Percentiles rank a stretch among this genome's conserved stretches.
Evolutionary conservation across 2,797 vertebrate genomes (phyloP).

Genomic region (Chrysocyon brachyurus): DNA sequence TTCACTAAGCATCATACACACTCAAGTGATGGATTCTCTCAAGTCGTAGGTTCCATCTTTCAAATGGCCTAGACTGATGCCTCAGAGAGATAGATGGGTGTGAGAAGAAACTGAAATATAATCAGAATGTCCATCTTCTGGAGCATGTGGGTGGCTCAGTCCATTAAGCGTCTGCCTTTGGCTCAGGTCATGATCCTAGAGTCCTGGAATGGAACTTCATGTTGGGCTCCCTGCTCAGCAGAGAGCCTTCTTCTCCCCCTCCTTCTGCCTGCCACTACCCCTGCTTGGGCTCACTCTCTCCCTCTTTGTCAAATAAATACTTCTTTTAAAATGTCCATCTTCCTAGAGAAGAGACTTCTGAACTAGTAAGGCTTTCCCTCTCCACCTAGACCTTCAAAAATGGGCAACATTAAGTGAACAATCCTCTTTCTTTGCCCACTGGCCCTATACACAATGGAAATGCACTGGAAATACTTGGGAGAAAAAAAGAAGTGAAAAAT

Average conservation of each 20-base stretch:
- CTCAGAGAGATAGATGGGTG: background rate
- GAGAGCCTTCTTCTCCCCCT: no score
- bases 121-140: background rate
- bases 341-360: background rate
- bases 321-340: background rate
- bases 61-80: background rate
- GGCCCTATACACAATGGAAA: background rate
- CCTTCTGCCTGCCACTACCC: no score
- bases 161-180: no score
- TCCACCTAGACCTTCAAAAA: background rate
- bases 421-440: background rate
- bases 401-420: background rate
- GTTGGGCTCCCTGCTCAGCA: no score
- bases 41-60: background rate
- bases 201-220: no score
- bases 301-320: no score
- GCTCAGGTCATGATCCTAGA: no score
- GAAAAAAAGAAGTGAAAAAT: background rate
- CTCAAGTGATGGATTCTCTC: background rate
- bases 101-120: slow-evolving; percentile 33
- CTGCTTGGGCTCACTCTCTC: no score
- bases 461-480: background rate
- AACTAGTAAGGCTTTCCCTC: background rate
- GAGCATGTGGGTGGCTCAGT: no score
- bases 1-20: background rate